Conservation (phyloP, 2,888 invertebrate genomes). For the Listrodromus nycthemerus region DNA sequence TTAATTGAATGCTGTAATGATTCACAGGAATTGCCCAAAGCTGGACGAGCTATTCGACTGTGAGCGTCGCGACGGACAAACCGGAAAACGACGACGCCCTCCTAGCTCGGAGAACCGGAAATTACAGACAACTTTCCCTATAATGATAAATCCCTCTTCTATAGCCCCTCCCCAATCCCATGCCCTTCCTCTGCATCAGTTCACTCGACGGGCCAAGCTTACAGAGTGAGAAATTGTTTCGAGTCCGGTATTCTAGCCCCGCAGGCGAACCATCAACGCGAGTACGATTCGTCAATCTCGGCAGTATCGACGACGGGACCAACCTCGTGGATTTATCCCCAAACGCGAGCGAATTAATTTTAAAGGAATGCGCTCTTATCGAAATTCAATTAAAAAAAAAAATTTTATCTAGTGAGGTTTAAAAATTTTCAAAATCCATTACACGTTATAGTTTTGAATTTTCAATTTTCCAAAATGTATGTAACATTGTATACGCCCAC, state of each 20-base stretch:
- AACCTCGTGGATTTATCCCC: constrained; percentile 67
- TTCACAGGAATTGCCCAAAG: neutral
- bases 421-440: no score
- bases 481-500: neutral
- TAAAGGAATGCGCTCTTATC: constrained; percentile 61
- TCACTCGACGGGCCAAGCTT: constrained; percentile 19
- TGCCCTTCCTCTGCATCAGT: constrained; percentile 31
- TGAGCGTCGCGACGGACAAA: constrained; percentile 26
- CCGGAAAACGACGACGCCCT: constrained; percentile 60
- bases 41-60: neutral
- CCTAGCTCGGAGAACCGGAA: constrained; percentile 76
- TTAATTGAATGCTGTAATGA: neutral
- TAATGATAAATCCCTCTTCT: constrained; percentile 61
- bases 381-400: constrained; percentile 69
- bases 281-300: constrained; percentile 53
- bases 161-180: constrained; percentile 16
- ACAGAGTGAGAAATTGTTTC: constrained; percentile 36
- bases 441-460: no score
- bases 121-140: constrained; percentile 74
- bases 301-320: constrained; percentile 36
- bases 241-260: constrained; percentile 46
- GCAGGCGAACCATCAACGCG: constrained; percentile 55
- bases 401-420: constrained; percentile 39
- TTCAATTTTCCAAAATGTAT: no score
- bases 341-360: constrained; percentile 72